phyloP scores from a whole-genome alignment of 2,888 invertebrate genomes.

The Megamerina dolium region DNA sequence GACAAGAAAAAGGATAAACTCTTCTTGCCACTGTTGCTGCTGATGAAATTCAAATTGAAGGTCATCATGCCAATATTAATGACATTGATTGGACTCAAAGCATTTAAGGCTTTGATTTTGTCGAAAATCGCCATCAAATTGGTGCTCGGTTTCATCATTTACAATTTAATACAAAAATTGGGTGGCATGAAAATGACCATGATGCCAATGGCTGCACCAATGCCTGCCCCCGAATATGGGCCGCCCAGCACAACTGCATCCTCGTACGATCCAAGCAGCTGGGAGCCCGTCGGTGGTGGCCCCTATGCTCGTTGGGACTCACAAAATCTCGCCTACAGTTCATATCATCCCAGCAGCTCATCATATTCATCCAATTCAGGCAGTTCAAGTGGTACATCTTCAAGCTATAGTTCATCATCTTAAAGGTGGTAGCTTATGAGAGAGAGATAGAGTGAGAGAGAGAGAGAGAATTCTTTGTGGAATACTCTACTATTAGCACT shows the following conservation, averaged over 20 bases:
- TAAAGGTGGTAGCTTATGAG: constrained; percentile 12
- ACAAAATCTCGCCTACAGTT: constrained; percentile 64
- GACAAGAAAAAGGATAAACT: constrained; percentile 79
- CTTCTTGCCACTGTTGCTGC: constrained; percentile 68
- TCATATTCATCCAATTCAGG: constrained; percentile 53
- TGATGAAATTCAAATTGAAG: constrained; percentile 78
- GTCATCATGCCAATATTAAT: constrained; percentile 77
- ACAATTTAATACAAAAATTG: constrained; percentile 72
- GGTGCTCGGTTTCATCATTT: constrained; percentile 74
- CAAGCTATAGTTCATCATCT: constrained; percentile 38
- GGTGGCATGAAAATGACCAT: constrained; percentile 73
- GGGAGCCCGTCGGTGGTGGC: constrained; percentile 66
- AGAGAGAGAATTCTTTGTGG: too few relatives aligned
- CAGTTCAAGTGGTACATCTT: constrained; percentile 32
- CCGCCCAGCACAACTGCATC: constrained; percentile 64
- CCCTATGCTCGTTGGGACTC: constrained; percentile 76
- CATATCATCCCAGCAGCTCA: constrained; percentile 64
- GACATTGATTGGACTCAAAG: constrained; percentile 71
- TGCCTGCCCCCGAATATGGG: constrained; percentile 60
- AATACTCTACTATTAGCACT: too few relatives aligned
- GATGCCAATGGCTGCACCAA: constrained; percentile 54
- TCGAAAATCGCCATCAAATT: constrained; percentile 77
- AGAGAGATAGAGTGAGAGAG: constrained; percentile 9
- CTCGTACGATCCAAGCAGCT: constrained; percentile 62
- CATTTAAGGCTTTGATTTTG: constrained; percentile 74